Evolutionary conservation across 2,797 vertebrate genomes (phyloP), one percentile per base, ranked within the genome.

Genomic region (Periparus ater): DNA sequence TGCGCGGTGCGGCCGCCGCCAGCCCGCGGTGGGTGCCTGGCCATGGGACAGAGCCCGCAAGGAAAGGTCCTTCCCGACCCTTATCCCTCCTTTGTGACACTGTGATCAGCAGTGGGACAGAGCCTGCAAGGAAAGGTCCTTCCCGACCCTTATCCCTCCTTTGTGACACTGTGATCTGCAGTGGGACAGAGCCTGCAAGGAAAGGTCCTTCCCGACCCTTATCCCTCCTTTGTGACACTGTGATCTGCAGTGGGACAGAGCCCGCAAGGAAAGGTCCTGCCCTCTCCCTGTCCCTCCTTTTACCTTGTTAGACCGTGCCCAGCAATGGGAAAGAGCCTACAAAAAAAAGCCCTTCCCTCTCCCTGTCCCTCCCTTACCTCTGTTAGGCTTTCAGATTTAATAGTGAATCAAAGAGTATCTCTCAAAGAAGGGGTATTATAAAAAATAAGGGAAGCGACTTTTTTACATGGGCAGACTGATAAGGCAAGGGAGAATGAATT

Each of bases 311-410:
- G 11, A 22, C 45, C 3, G 2, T 51, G 27, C n/a, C 17, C 38
- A 18, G 22, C n/a, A n/a, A 2, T 30, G n/a, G 57, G 21, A 30
- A 3, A 36, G 6, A 32, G 1, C 18, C 22, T 3, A 0, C 9
- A 19, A 20, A 9, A 5, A 61, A 53, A 48, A 26, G 44, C 79
- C 30, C 12, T 11, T 30, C 51, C 22, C 26, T 27, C 23, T 32
- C 53, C 26, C 11, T 8, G 21, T 47, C 7, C 34, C 25, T 38
- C 17, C 34, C 12, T 67, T 34, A 22, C 15, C 10, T 60, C 18
- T 10, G 57, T 66, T 19, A 16, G 45, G 2, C 6, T 32, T 8
- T 54, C 50, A 17, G 20, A 45, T 54, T 65, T 8, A 27, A 2
- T 27, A 5, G n/a, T 7, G n/a, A 70, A 34, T 25, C 17, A 5